Evolutionary conservation across 2,888 invertebrate species (phyloP).

Genomic region (Lampropteryx suffumata): DNA sequence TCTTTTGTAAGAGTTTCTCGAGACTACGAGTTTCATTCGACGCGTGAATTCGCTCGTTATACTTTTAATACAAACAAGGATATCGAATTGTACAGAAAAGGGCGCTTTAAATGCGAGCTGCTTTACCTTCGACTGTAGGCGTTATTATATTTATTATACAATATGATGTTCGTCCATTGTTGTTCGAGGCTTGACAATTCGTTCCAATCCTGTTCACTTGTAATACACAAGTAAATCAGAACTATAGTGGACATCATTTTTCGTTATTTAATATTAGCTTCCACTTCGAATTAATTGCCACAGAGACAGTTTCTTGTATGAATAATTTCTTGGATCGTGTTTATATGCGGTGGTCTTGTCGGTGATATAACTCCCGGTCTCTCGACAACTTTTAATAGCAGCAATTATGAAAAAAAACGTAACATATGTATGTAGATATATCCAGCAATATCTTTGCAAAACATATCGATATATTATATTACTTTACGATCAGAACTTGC

Average conservation of each 20-base stretch:
- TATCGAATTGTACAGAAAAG: slow-evolving; percentile 47
- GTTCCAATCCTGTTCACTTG: slow-evolving; percentile 39
- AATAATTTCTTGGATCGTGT: slow-evolving; percentile 51
- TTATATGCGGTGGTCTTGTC: slow-evolving; percentile 54
- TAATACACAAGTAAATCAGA: slow-evolving; percentile 33
- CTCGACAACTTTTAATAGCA: slow-evolving; percentile 67
- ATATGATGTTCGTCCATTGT: slow-evolving; percentile 49
- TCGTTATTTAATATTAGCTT: slow-evolving; percentile 30
- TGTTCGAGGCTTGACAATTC: slow-evolving; percentile 56
- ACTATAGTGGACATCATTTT: slow-evolving; percentile 23
- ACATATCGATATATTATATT: slow-evolving; percentile 22
- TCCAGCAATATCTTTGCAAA: slow-evolving; percentile 29
- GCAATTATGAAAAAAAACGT: slow-evolving; percentile 63
- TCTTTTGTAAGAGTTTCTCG: slow-evolving; percentile 31
- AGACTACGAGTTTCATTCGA: slow-evolving; percentile 37
- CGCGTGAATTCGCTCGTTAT: slow-evolving; percentile 48
- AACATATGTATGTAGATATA: slow-evolving; percentile 49
- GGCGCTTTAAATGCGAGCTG: slow-evolving; percentile 43
- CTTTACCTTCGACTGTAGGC: slow-evolving; percentile 45
- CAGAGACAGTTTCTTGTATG: slow-evolving; percentile 41
- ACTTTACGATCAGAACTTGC: slow-evolving; percentile 19
- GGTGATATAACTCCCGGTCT: slow-evolving; percentile 58
- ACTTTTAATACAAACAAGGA: slow-evolving; percentile 53
- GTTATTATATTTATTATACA: slow-evolving; percentile 57
- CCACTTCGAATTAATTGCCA: slow-evolving; percentile 46